phyloP scores from a whole-genome alignment of 2,797 vertebrate genomes.

The Pseudomugil gertrudae region DNA sequence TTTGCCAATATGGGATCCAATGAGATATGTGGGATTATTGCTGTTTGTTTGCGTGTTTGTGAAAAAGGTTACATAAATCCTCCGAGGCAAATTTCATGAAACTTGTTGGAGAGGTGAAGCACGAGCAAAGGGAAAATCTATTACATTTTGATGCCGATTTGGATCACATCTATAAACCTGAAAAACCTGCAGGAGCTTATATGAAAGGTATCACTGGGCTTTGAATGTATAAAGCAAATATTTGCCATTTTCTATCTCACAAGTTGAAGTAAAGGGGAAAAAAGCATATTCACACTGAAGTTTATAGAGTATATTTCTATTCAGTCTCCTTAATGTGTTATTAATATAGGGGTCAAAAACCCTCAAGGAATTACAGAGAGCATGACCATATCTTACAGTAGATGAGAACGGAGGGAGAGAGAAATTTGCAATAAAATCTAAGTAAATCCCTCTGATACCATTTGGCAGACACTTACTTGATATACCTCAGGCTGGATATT shows the following conservation, averaged over 20 bases:
- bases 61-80: not conserved
- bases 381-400: conserved; percentile 47
- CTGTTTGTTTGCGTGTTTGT: conserved; percentile 11
- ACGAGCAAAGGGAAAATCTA: not conserved
- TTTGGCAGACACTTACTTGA: conserved; percentile 74
- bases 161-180: not conserved
- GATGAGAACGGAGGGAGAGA: conserved; percentile 53
- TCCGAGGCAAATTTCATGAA: not conserved
- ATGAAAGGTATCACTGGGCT: not conserved
- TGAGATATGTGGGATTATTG: not conserved
- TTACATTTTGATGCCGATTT: not conserved
- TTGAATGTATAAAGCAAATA: conserved; percentile 1
- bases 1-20: not conserved
- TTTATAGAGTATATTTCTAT: conserved; percentile 37
- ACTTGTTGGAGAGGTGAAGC: not conserved
- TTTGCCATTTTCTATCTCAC: conserved; percentile 18
- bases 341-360: conserved; percentile 62
- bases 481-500: conserved; percentile 80
- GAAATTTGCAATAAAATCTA: conserved; percentile 74
- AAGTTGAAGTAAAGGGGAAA: conserved; percentile 11
- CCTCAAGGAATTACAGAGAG: conserved; percentile 56
- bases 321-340: conserved; percentile 44
- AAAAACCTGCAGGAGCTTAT: not conserved
- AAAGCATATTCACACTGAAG: conserved; percentile 20
- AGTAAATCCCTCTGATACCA: conserved; percentile 76